Conservation (phyloP, 2,888 invertebrate genomes). For the Allophyes oxyacanthae region DNA sequence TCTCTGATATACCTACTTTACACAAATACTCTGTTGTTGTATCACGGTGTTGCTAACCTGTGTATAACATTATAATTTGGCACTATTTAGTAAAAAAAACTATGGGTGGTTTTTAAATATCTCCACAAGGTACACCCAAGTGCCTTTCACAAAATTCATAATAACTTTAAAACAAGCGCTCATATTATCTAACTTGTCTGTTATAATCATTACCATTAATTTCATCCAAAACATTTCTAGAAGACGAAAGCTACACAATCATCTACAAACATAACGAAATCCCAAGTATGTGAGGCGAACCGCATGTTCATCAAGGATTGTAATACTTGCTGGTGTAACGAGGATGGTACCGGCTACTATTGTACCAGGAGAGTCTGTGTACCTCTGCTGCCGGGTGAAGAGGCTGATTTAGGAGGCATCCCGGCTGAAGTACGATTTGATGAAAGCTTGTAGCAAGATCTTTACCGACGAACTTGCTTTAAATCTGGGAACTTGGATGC, state of each 20-base stretch:
- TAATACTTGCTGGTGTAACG: conserved; percentile 87
- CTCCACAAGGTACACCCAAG: too few relatives aligned
- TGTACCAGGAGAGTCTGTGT: conserved; percentile 85
- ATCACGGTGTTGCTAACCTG: too few relatives aligned
- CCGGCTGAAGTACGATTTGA: conserved; percentile 66
- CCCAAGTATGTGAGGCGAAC: conserved; percentile 78
- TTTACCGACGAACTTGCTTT: conserved; percentile 3
- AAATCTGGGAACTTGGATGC: neutral
- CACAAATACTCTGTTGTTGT: too few relatives aligned
- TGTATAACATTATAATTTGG: too few relatives aligned
- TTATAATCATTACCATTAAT: conserved; percentile 1
- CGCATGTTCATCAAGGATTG: conserved; percentile 85
- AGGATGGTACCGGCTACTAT: conserved; percentile 83
- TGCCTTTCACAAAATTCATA: too few relatives aligned
- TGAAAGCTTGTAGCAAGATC: conserved; percentile 16
- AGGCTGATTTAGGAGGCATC: conserved; percentile 61
- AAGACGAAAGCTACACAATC: conserved; percentile 46
- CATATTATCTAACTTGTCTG: neutral
- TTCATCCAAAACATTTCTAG: conserved; percentile 52
- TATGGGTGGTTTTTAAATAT: too few relatives aligned
- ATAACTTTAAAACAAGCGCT: too few relatives aligned
- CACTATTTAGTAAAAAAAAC: too few relatives aligned
- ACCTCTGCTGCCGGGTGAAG: conserved; percentile 68
- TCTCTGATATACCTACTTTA: too few relatives aligned
- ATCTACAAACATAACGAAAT: conserved; percentile 60